Base-by-base conservation (phyloP, 2,888 invertebrate species). In the Scotopteryx bipunctaria region DNA sequence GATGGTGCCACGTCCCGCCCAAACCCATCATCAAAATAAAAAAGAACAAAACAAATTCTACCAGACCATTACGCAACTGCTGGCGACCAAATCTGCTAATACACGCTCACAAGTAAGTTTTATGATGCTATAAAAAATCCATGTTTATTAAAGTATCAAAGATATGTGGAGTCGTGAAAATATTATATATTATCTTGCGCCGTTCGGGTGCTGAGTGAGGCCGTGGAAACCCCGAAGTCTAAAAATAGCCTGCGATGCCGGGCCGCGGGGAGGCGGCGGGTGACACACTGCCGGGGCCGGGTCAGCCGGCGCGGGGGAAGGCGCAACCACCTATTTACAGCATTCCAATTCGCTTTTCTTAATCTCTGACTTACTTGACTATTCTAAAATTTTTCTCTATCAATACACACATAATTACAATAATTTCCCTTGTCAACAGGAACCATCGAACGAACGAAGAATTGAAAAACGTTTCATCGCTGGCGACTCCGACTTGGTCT, bases 381-480 rank as follows among this genome's bases (percentile, higher is more conserved):
- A 33, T 33, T 62, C 44, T 11, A 37, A 29, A 21, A n/a, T 37
- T 36, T 13, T 16, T 21, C 29, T 49, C 21, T 35, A 33, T 8
- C 11, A 51, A 29, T 46, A 14, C 13, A 19, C 35, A 51, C 19
- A 13, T 21, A 5, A 13, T 52, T 29, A 48, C 21, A 29, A 5
- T n/a, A n/a, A 41, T 13, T 15, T 5, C 15, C 52, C 70, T 80
- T 79, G 63, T 70, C 67, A 63, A 63, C 81, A 91, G 91, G 80
- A 83, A 55, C 54, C 77, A 19, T 60, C 69, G 33, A 82, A 83
- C 56, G 66, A 68, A 23, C 76, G 87, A 59, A 85, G 91, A 64
- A 92, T 93, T 73, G 91, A 93, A 64, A 94, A 94, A 71, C 90
- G 94, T 49, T 94, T 93, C 72, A 91, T 94, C 36, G 90, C 93